These are phyloP conservation scores for Cheilosia urbana DNA, from an alignment of 2,888 invertebrate species.

Conservation along the genomic window DNA sequence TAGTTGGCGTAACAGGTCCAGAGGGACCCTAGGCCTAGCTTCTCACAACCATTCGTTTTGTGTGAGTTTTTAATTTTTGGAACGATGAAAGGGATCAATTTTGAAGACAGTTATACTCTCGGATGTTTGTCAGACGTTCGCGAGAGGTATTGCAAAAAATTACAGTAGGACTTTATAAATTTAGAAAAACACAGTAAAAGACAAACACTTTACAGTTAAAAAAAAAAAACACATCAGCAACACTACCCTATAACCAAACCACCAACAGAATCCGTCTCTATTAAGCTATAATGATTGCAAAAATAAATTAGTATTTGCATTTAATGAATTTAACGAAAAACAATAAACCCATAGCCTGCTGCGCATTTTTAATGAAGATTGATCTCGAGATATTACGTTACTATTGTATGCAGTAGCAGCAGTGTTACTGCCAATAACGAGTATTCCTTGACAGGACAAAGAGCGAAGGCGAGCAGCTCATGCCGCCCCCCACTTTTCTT, in stretches of 20 bases:
- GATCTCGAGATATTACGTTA: constrained; percentile 48
- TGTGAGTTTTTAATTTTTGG: no score
- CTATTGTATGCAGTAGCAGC: constrained; percentile 5
- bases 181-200: no score
- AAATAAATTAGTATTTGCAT: constrained; percentile 62
- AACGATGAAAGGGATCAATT: no score
- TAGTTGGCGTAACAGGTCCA: no score
- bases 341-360: constrained; percentile 71
- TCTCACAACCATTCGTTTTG: no score
- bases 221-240: no score
- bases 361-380: constrained; percentile 74
- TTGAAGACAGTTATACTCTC: no score
- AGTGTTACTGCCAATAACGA: constrained; percentile 21
- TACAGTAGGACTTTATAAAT: no score
- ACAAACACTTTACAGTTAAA: no score
- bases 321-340: constrained; percentile 73
- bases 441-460: constrained; percentile 3
- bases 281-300: constrained; percentile 27
- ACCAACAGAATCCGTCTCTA: not conserved
- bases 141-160: no score
- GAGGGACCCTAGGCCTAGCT: no score
- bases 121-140: no score
- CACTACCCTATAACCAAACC: not conserved
- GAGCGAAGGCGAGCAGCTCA: not conserved
- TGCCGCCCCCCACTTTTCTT: not conserved